Conservation (phyloP, 2,797 vertebrate genomes). For the Thamnophis elegans region DNA sequence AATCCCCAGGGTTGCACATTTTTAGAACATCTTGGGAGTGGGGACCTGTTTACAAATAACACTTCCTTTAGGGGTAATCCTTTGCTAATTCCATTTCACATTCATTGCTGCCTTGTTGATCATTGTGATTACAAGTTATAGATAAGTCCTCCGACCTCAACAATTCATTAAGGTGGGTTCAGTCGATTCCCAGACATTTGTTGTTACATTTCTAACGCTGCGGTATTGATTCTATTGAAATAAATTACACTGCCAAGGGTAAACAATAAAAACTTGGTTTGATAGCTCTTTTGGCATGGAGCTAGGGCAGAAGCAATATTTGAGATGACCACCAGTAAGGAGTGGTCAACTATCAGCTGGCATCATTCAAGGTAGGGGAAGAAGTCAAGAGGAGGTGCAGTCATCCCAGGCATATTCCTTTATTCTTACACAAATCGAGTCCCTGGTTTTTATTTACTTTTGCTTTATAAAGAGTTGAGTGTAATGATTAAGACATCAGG, state of each 20-base stretch:
- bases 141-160: constrained; percentile 32
- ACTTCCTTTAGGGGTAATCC: constrained; percentile 4
- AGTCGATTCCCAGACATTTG: constrained; percentile 25
- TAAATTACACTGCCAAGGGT: not conserved
- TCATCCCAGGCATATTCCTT: constrained; percentile 32
- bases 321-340: constrained; percentile 36
- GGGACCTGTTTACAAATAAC: not conserved
- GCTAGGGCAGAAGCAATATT: constrained; percentile 6
- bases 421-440: constrained; percentile 17
- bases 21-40: constrained; percentile 23
- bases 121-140: constrained; percentile 20
- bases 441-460: not conserved
- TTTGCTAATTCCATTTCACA: constrained; percentile 30
- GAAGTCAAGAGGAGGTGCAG: constrained; percentile 14
- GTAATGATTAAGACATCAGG: not conserved
- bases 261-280: constrained; percentile 26
- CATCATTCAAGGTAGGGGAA: constrained; percentile 33
- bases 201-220: constrained; percentile 41
- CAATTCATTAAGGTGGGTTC: constrained; percentile 39
- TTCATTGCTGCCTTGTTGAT: constrained; percentile 33
- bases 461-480: not conserved
- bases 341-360: constrained; percentile 45
- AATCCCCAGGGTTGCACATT: constrained; percentile 38
- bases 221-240: constrained; percentile 37
- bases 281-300: constrained; percentile 22